phyloP scores from a whole-genome alignment of 2,797 vertebrate genomes.

The Zalophus californianus region DNA sequence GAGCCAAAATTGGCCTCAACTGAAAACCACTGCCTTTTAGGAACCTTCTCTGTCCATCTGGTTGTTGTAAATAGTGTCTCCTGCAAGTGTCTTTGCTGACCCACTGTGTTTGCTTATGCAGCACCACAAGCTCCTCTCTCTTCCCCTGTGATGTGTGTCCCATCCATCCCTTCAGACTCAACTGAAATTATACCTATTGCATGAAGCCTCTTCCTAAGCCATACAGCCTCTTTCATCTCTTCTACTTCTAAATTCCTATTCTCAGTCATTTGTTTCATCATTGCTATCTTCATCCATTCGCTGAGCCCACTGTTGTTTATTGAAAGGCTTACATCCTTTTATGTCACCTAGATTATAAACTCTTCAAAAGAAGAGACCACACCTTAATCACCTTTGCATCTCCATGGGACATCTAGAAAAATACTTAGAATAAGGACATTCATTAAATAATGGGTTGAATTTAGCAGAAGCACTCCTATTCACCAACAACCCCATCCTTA shows the following conservation, averaged over 20 bases:
- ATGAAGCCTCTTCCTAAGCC: background rate
- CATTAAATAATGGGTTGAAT: background rate
- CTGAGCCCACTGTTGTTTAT: background rate
- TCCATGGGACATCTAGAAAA: slow-evolving; percentile 13
- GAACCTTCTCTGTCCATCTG: background rate
- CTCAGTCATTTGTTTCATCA: background rate
- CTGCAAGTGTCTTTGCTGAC: background rate
- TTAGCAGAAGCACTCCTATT: background rate
- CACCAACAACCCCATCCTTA: background rate
- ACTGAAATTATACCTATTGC: background rate
- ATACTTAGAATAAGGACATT: background rate
- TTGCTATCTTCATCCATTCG: background rate
- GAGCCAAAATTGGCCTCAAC: background rate
- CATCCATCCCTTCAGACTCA: background rate
- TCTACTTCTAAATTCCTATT: background rate
- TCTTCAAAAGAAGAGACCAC: background rate
- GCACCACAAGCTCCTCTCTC: background rate
- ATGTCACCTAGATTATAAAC: slow-evolving; percentile 42
- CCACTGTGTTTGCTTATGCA: background rate
- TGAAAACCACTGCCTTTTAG: background rate
- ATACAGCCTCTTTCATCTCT: background rate
- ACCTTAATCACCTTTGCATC: background rate
- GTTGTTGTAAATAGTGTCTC: background rate
- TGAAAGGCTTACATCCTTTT: background rate
- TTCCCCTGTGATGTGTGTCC: background rate